Evolutionary conservation across 2,113 vertebrate genomes (phyloP), one percentile per base, ranked within the genome.

Genomic region (Oncorhynchus clarkii): DNA sequence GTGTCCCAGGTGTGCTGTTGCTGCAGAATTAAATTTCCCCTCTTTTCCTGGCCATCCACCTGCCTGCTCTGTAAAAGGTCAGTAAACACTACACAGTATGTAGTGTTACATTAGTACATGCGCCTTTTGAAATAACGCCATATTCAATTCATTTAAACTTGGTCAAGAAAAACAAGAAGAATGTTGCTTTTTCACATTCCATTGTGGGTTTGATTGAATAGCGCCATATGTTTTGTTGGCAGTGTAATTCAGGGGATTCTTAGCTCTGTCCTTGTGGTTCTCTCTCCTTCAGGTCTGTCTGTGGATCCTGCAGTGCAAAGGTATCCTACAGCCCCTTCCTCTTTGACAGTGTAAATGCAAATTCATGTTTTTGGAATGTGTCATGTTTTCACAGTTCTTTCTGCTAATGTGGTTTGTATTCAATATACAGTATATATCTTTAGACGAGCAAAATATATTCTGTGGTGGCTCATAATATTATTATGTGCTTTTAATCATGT

Each of bases 41-140:
- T 99, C 51, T 96, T 99, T 79, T 98, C 96, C 2, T 98, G 97
- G 97, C 97, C 98, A 0, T 90, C 96, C 0, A 94, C 91, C 0
- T 99, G 98, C 87, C 89, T 99, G 60, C 95, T 99, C 84, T 99
- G 97, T 90, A 99, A 97, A 93, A 95, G 97, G 93, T 94, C 78
- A 72, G 71, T 9, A 62, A 8, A 62, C 59, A 60, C 59, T 60
- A 60, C 20, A 39, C 39, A 5, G 20, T 60, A 7, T 60, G 59
- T 60, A n/a, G 12, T n/a, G 3, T 12, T 60, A 8, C 22, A n/a
- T 62, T 62, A 22, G n/a, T 5, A 24, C n/a, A 11, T 22, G n/a
- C 20, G 0, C 16, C 59, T 22, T 62, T 54, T 54, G 59, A 62
- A 22, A 22, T 20, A 62, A 62, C 59, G 7, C 12, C n/a, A 20